Evolutionary conservation across 2,797 vertebrate species (phyloP).

Genomic region (Xenopus petersii): DNA sequence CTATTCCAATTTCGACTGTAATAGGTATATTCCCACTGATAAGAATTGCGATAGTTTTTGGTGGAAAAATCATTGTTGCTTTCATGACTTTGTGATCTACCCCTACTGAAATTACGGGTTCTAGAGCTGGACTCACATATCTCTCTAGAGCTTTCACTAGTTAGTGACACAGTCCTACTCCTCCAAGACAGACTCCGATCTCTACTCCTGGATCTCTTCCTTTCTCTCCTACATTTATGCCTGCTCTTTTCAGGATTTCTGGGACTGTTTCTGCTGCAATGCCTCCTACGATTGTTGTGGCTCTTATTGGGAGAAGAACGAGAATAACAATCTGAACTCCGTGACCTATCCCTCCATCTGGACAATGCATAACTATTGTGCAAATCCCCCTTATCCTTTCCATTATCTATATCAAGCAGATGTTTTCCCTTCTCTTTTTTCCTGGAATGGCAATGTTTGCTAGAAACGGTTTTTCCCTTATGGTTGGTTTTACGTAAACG

Average conservation of each 20-base stretch:
- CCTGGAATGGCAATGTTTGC: constrained; percentile 1
- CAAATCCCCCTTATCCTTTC: constrained; percentile 55
- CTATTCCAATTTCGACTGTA: constrained; percentile 61
- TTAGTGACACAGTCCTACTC: constrained; percentile 65
- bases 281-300: constrained; percentile 57
- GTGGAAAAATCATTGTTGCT: constrained; percentile 60
- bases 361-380: constrained; percentile 51
- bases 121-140: constrained; percentile 66
- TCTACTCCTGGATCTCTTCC: constrained; percentile 58
- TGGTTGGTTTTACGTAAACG: constrained; percentile 45
- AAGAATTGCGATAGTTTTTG: constrained; percentile 62
- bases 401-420: constrained; percentile 41
- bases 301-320: constrained; percentile 53
- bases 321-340: constrained; percentile 60
- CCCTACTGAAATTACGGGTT: constrained; percentile 68
- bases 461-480: constrained; percentile 48
- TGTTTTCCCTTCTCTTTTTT: constrained; percentile 50
- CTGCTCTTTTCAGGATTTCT: constrained; percentile 62
- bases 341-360: constrained; percentile 53
- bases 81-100: constrained; percentile 66
- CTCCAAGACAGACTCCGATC: constrained; percentile 64
- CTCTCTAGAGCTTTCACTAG: constrained; percentile 66
- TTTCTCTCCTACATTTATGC: constrained; percentile 58
- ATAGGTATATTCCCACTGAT: constrained; percentile 70
- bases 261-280: constrained; percentile 53